Conservation (phyloP, 2,797 vertebrate genomes). For the Buphagus erythrorhynchus region DNA sequence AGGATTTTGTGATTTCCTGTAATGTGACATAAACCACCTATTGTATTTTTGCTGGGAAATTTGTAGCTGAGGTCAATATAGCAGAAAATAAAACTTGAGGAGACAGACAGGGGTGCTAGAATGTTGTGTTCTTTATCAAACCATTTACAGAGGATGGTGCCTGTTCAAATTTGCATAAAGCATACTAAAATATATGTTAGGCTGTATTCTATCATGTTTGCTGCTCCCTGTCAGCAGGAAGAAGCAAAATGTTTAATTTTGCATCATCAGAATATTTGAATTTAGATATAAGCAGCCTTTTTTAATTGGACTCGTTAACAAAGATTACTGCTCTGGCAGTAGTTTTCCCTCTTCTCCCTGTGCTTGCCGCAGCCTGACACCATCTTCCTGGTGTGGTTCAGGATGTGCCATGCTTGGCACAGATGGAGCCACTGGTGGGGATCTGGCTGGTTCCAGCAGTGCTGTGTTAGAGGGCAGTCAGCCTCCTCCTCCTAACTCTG, state of each 20-base stretch:
- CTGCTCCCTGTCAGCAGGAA: conserved; percentile 2
- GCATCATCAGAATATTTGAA: neutral
- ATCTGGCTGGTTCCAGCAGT: rapidly evolving
- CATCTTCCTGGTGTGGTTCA: rapidly evolving
- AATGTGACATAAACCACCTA: neutral
- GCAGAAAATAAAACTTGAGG: conserved; percentile 3
- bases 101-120: neutral
- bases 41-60: neutral
- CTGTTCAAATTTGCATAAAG: neutral
- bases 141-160: neutral
- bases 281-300: conserved; percentile 10
- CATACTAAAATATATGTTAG: neutral
- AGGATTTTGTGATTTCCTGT: neutral
- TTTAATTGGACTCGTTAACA: neutral
- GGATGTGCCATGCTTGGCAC: rapidly evolving
- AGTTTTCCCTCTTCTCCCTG: neutral
- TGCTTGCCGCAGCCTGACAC: rapidly evolving
- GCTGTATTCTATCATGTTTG: neutral
- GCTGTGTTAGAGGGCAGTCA: neutral
- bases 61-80: neutral
- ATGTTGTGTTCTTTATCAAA: neutral
- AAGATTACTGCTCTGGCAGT: neutral
- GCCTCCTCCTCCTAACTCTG: rapidly evolving
- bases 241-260: neutral
- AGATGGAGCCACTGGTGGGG: neutral